Base-by-base conservation (phyloP, 2,113 vertebrate species). In the Hirundichthys speculiger region DNA sequence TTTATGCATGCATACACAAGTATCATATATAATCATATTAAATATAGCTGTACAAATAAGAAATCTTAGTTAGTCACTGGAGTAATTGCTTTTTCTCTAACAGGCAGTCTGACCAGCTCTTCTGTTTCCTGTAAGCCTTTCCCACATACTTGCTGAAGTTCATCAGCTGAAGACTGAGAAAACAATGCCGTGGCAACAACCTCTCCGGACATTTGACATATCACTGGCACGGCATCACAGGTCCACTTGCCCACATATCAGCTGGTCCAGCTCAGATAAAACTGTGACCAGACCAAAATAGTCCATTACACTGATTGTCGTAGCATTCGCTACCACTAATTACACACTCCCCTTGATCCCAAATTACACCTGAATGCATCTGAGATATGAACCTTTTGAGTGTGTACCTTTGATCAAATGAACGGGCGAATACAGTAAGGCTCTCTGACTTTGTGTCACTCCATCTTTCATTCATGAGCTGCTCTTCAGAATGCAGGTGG, bases 191-290 rank as follows among this genome's bases (percentile, higher is more conserved):
- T 65, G 54, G 27, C 24, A 41, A 69, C 58, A 56, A 75, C 64
- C 41, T 66, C 2, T 1, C 8, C 61, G 58, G 60, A 81, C 65
- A 21, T 76, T 79, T 74, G 56, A 60, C 79, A 82, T 87, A 83
- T 82, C 73, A 2, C 69, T 90, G 89, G 89, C 85, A 75, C 50
- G n/a, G 34, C 69, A 76, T 84, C 80, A 87, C 68, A 83, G 38
- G 12, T 63, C 69, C 11, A 50, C 64, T 64, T 80, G 48, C 75
- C 39, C 62, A 43, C 83, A 77, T 84, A 85, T 84, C 83, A 84
- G 78, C 49, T n/a, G 18, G 63, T 58, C 52, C 25, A 25, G 63
- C 30, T 52, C 62, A 64, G 80, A 88, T 86, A 85, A 77, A 56
- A 51, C 64, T 63, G 60, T 55, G 60, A 61, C 65, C 3, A 22